Percentiles rank a stretch among this genome's conserved stretches.
Conservation (phyloP, 92 coral and sea anemone species). For the Nematostella vectensis region DNA sequence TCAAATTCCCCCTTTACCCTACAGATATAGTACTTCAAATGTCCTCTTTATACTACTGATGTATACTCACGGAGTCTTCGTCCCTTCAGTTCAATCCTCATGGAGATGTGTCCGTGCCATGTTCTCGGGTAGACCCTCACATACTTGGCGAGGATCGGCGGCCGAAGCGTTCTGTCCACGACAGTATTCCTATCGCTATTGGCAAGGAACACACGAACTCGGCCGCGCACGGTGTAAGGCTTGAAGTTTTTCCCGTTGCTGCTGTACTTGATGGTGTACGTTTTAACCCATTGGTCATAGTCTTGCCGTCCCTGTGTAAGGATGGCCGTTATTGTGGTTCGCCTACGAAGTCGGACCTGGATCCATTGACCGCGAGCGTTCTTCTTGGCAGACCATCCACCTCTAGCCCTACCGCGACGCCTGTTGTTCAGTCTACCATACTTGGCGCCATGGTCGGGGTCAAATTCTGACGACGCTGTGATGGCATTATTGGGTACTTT, state of each 20-base stretch:
- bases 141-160: constrained; percentile 10
- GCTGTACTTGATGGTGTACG: constrained; percentile 50
- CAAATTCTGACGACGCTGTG: constrained; percentile 54
- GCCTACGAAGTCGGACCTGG: constrained; percentile 57
- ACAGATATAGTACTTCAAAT: no score
- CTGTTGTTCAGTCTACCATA: constrained; percentile 61
- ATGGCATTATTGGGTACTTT: constrained; percentile 57
- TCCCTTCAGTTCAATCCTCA: constrained; percentile 47
- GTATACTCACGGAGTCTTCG: constrained; percentile 22
- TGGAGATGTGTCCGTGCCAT: constrained; percentile 36
- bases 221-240: constrained; percentile 57
- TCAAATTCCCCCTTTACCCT: no score
- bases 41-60: no score
- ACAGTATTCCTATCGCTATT: constrained; percentile 33
- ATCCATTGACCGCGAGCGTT: constrained; percentile 68
- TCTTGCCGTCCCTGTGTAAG: constrained; percentile 90
- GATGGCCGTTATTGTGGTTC: constrained; percentile 44
- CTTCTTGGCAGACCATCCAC: constrained; percentile 83
- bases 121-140: constrained; percentile 31
- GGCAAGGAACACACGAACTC: constrained; percentile 57
- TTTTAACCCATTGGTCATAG: constrained; percentile 61
- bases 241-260: constrained; percentile 42
- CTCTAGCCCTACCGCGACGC: constrained; percentile 47
- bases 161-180: constrained; percentile 4
- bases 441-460: constrained; percentile 49